Evolutionary conservation across 2,797 vertebrate species (phyloP).

Genomic region (Diplodus sargus): DNA sequence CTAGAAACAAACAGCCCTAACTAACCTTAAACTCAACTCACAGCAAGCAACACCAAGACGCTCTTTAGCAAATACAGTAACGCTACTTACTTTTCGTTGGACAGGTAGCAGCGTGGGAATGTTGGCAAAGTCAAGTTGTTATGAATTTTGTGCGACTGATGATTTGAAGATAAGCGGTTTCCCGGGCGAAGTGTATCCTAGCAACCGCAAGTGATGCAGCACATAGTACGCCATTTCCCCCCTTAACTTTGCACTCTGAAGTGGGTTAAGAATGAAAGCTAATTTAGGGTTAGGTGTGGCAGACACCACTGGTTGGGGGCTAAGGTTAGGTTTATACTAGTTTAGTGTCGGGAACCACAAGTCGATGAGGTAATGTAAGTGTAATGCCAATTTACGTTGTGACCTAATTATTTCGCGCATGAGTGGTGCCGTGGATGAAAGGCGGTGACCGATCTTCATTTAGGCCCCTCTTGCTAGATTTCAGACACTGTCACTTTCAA

Average conservation of each 20-base stretch:
- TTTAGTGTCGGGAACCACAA: neutral
- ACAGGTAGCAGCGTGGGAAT: neutral
- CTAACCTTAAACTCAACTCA: neutral
- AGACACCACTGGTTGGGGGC: neutral
- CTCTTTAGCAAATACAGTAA: neutral
- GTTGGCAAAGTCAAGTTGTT: neutral
- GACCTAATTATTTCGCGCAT: neutral
- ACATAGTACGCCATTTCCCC: too few relatives aligned
- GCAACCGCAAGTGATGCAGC: too few relatives aligned
- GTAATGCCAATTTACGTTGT: neutral
- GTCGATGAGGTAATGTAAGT: neutral
- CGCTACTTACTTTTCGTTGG: constrained; percentile 6
- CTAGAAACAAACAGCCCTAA: neutral
- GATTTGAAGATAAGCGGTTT: constrained; percentile 6
- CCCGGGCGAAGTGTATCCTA: neutral
- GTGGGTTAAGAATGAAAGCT: neutral
- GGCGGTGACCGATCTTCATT: neutral
- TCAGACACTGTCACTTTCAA: neutral
- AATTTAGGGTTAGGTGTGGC: neutral
- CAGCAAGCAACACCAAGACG: neutral
- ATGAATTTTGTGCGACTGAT: neutral
- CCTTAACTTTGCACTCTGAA: neutral
- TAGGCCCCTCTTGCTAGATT: neutral
- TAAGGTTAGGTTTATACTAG: too few relatives aligned
- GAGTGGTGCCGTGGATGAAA: neutral